phyloP scores from a whole-genome alignment of 2,113 vertebrate species.

The Sinocyclocheilus rhinocerous region DNA sequence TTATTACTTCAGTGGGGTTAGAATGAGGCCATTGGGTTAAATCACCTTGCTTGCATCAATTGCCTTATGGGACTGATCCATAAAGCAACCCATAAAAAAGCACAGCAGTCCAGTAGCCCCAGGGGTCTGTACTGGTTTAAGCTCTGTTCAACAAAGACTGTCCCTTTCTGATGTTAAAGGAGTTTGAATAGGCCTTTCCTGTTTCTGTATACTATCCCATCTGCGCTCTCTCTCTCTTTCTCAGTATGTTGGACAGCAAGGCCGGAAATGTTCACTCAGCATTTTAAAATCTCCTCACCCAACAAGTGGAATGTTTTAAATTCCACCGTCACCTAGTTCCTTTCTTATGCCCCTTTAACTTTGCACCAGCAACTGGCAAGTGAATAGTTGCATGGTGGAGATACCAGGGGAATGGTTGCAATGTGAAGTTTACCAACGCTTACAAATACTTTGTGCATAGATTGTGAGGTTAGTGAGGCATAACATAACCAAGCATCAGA shows the following conservation, averaged over 20 bases:
- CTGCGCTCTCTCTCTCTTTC: neutral
- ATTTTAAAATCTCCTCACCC: conserved; percentile 62
- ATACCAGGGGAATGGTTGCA: neutral
- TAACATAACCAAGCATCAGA: neutral
- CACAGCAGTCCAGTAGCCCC: conserved; percentile 49
- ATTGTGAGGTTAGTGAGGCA: neutral
- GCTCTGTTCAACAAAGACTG: neutral
- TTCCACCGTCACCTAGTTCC: conserved; percentile 69
- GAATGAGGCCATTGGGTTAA: conserved; percentile 61
- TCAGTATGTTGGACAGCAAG: neutral
- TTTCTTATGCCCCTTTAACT: conserved; percentile 56
- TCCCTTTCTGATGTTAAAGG: conserved; percentile 7
- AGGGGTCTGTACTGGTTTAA: conserved; percentile 45
- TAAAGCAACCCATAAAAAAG: conserved; percentile 48
- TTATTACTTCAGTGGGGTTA: conserved; percentile 58
- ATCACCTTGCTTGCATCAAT: conserved; percentile 61
- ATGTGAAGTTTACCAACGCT: neutral
- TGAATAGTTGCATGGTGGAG: neutral
- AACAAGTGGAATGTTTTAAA: conserved; percentile 69
- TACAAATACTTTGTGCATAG: neutral
- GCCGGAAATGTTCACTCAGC: conserved; percentile 34
- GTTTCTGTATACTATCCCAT: neutral
- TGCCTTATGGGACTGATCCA: conserved; percentile 52
- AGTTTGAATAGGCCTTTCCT: conserved; percentile 32
- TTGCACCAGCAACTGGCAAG: neutral